A percentile compares a stretch with the other conserved stretches of the same genome.
Conservation (phyloP, 2,888 invertebrate species). For the Morpho deidamia region DNA sequence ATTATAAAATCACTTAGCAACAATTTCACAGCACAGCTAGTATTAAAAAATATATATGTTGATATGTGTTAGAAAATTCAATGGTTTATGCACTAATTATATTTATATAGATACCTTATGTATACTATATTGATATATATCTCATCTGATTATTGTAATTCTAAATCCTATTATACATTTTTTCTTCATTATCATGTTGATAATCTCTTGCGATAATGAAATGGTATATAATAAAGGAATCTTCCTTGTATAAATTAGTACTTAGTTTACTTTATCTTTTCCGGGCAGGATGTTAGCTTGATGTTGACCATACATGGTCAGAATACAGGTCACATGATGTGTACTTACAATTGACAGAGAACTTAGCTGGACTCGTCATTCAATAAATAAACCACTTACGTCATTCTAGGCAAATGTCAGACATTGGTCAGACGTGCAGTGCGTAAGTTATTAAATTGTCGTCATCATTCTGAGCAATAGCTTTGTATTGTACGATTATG, state of each 20-base stretch:
- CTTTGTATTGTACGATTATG: too few relatives aligned
- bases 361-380: background rate
- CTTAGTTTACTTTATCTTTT: background rate
- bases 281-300: background rate
- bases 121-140: too few relatives aligned
- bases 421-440: conserved; percentile 50
- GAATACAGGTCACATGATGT: background rate
- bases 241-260: background rate
- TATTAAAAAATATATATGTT: too few relatives aligned
- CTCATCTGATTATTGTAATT: too few relatives aligned
- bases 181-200: background rate
- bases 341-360: background rate
- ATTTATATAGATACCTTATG: too few relatives aligned
- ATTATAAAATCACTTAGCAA: too few relatives aligned
- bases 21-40: too few relatives aligned
- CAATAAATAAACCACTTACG: conserved; percentile 38
- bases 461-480: too few relatives aligned
- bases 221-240: background rate
- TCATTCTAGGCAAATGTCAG: conserved; percentile 56
- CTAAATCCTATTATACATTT: background rate
- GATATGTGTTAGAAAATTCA: too few relatives aligned
- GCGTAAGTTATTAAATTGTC: conserved; percentile 46
- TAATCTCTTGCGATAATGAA: background rate
- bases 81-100: too few relatives aligned
- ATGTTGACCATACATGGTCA: background rate